Percentiles rank a stretch among this genome's conserved stretches.
Evolutionary conservation across 2,113 vertebrate genomes (phyloP).

Genomic region (Ailuropoda melanoleuca): DNA sequence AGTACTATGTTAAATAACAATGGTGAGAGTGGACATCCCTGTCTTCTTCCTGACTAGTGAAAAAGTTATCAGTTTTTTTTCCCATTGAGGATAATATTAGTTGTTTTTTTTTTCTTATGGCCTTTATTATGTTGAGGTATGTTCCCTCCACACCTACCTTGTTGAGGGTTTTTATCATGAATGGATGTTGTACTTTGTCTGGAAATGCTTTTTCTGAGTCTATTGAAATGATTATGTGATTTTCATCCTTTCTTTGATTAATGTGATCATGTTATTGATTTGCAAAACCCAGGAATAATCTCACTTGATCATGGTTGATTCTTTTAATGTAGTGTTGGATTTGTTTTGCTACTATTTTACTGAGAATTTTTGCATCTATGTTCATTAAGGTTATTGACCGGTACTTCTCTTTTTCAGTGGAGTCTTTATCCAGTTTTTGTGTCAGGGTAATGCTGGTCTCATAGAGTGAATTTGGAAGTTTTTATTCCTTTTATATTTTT

Average conservation of each 20-base stretch:
- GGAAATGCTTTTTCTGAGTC: not conserved
- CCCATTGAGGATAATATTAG: not conserved
- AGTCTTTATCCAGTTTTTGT: not conserved
- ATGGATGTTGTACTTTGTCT: not conserved
- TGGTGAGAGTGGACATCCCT: not conserved
- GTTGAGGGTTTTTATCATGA: not conserved
- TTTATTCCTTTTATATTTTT: not conserved
- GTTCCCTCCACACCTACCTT: not conserved
- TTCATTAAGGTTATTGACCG: not conserved
- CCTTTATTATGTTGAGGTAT: not conserved
- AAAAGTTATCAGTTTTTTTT: not conserved
- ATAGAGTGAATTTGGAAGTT: not conserved
- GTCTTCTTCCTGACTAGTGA: not conserved
- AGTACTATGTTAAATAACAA: not conserved
- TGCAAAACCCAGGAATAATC: not conserved
- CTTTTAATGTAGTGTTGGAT: not conserved
- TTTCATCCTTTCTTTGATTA: not conserved
- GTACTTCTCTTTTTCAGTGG: not conserved
- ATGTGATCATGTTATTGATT: not conserved
- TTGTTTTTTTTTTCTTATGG: not conserved
- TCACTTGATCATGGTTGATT: not conserved
- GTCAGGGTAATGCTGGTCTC: not conserved
- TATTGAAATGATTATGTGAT: not conserved
- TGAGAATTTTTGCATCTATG: not conserved
- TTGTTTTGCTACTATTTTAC: not conserved